A percentile compares a stretch with the other conserved stretches of the same genome.
phyloP scores from a whole-genome alignment of 2,797 vertebrate species.

The Cheirogaleus major region DNA sequence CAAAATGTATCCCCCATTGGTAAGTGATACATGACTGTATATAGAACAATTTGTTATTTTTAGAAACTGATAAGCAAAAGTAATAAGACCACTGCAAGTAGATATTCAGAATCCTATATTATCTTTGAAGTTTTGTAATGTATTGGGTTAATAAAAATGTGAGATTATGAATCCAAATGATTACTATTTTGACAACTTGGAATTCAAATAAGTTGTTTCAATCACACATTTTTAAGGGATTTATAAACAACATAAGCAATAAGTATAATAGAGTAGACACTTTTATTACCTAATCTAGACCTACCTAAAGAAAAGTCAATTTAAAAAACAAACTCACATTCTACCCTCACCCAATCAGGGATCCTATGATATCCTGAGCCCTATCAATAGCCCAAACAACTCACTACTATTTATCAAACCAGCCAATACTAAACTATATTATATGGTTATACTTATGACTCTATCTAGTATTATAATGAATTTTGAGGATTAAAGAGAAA shows the following conservation, averaged over 20 bases:
- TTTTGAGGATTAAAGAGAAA: neutral
- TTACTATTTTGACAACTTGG: neutral
- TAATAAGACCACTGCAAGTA: neutral
- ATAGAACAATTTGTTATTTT: neutral
- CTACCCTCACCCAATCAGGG: neutral
- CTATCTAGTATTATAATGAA: neutral
- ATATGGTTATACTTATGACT: neutral
- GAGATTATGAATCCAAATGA: neutral
- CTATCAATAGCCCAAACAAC: neutral
- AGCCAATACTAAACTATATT: neutral
- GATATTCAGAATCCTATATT: neutral
- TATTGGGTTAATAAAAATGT: neutral
- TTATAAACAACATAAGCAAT: neutral
- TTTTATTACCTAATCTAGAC: neutral
- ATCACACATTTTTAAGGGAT: neutral
- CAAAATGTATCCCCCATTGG: neutral
- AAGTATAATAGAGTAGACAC: neutral
- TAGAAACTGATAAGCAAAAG: neutral
- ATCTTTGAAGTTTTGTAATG: neutral
- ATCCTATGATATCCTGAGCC: neutral
- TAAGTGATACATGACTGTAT: neutral
- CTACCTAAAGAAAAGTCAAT: neutral
- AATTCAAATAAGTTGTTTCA: constrained; percentile 9
- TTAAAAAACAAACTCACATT: neutral
- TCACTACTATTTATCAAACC: neutral